Conservation (phyloP, 2,113 vertebrate genomes). For the Hypomesus transpacificus region DNA sequence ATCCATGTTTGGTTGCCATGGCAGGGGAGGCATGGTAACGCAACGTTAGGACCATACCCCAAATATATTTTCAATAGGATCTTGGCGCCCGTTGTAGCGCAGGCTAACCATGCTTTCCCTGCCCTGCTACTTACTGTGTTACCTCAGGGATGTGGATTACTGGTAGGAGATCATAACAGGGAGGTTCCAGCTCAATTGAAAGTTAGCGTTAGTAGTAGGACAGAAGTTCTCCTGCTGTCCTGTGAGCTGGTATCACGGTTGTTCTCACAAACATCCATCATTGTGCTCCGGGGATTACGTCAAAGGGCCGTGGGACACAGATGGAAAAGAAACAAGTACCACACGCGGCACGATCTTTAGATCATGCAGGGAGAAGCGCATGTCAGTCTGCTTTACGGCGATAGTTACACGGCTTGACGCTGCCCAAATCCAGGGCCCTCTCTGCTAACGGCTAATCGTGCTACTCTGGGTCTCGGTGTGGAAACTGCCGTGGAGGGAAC, state of each 20-base stretch:
- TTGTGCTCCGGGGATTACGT: neutral
- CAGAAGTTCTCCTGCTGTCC: neutral
- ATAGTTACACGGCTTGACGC: slow-evolving; percentile 36
- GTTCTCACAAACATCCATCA: neutral
- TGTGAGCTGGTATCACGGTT: neutral
- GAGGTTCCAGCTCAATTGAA: neutral
- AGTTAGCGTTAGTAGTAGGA: neutral
- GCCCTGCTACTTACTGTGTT: too few relatives aligned
- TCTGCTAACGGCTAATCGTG: neutral
- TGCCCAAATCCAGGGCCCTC: slow-evolving; percentile 13
- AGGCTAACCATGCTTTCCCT: slow-evolving; percentile 30
- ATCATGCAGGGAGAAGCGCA: slow-evolving; percentile 15
- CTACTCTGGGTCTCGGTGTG: neutral
- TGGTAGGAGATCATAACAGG: slow-evolving; percentile 4
- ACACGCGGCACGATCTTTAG: slow-evolving; percentile 12
- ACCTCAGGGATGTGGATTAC: too few relatives aligned
- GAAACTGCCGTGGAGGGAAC: slow-evolving; percentile 4
- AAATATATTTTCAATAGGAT: slow-evolving; percentile 38
- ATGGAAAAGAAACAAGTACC: too few relatives aligned
- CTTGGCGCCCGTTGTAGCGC: slow-evolving; percentile 29
- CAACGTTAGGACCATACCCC: slow-evolving; percentile 22
- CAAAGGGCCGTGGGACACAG: too few relatives aligned
- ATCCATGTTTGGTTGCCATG: slow-evolving; percentile 56
- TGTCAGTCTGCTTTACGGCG: slow-evolving; percentile 41
- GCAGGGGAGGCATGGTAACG: slow-evolving; percentile 38